A percentile compares a stretch with the other conserved stretches of the same genome.
Evolutionary conservation across 2,797 vertebrate species (phyloP).

Genomic region (Microhierax caerulescens): DNA sequence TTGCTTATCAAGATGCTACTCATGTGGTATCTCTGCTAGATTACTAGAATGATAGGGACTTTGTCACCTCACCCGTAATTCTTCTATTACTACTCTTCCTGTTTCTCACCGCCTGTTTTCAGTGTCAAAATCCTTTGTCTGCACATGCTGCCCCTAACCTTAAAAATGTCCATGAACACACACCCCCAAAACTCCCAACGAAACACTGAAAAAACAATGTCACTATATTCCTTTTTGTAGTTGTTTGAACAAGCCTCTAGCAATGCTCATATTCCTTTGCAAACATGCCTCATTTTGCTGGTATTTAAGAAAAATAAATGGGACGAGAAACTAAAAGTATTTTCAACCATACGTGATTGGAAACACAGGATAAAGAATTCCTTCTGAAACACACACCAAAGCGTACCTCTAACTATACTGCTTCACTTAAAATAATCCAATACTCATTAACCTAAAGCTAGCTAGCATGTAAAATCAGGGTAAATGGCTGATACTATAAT

Average conservation of each 20-base stretch:
- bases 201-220: neutral
- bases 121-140: neutral
- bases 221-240: neutral
- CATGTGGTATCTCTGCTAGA: neutral
- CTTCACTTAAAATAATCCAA: neutral
- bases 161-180: neutral
- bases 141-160: neutral
- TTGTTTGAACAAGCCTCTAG: neutral
- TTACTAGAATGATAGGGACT: neutral
- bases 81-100: neutral
- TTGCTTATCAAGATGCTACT: neutral
- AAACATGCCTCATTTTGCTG: neutral
- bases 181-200: neutral
- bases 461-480: neutral
- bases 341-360: neutral
- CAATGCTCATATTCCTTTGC: neutral
- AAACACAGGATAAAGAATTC: neutral
- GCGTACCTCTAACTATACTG: neutral
- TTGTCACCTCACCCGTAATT: neutral
- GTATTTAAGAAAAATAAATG: neutral
- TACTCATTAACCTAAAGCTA: neutral
- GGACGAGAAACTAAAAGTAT: neutral
- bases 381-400: neutral
- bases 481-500: neutral
- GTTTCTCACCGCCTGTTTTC: neutral